Evolutionary conservation across 2,113 vertebrate genomes (phyloP).

Genomic region (Trinectes maculatus): DNA sequence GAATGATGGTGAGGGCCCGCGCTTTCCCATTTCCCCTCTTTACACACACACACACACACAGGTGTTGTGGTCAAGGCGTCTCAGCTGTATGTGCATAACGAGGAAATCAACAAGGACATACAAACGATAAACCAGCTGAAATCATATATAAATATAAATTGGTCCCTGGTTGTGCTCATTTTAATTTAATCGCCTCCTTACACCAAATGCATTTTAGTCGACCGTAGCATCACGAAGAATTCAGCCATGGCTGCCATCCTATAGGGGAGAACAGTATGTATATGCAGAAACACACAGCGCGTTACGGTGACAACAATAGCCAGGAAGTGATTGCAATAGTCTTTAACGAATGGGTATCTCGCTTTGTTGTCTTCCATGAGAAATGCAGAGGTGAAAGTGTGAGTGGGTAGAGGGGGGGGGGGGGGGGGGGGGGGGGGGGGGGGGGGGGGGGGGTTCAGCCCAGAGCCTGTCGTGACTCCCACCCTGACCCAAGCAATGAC

Average conservation of each 20-base stretch:
- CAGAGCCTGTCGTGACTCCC: conserved; percentile 64
- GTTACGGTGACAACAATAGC: conserved; percentile 7
- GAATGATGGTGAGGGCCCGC: neutral
- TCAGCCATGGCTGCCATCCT: neutral
- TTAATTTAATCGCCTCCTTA: neutral
- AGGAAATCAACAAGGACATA: neutral
- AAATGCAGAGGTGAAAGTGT: conserved; percentile 67
- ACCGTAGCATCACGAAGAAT: neutral
- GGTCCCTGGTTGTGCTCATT: conserved; percentile 1
- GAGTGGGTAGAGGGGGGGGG: conserved; percentile 63
- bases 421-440: neutral
- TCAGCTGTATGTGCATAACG: neutral
- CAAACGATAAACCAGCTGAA: too few species aligned
- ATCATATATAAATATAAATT: neutral
- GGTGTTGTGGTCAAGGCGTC: neutral
- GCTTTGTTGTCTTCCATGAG: conserved; percentile 51
- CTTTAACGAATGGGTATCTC: neutral
- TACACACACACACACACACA: neutral
- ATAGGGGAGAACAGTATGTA: neutral
- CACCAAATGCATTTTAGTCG: too few species aligned
- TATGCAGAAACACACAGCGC: conserved; percentile 3
- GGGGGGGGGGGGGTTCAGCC: conserved; percentile 38
- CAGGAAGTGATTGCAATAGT: neutral
- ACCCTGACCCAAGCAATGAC: conserved; percentile 68
- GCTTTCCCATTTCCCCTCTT: neutral